These are phyloP conservation scores for Arctopsyche grandis DNA, from an alignment of 1,140 invertebrate genomes.

Conservation along the genomic window DNA sequence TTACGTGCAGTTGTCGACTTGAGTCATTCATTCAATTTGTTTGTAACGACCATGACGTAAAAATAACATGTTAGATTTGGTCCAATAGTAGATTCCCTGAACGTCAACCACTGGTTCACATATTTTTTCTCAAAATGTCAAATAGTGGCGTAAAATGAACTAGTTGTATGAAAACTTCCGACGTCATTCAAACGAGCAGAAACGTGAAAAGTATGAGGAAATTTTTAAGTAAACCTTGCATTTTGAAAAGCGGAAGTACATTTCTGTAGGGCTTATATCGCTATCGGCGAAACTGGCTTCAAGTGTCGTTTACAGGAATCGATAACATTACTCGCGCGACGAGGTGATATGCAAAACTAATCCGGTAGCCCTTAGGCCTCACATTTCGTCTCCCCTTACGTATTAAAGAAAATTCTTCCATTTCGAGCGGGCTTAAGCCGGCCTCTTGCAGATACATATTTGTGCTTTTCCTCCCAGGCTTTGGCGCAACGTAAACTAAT, in stretches of 20 bases:
- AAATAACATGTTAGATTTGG: too few relatives aligned
- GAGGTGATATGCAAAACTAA: slow-evolving; percentile 48
- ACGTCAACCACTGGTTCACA: too few relatives aligned
- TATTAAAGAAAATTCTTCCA: slow-evolving; percentile 42
- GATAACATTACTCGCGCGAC: slow-evolving; percentile 33
- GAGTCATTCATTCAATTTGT: too few relatives aligned
- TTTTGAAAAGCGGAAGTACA: too few relatives aligned
- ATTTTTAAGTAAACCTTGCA: too few relatives aligned
- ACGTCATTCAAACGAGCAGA: neutral
- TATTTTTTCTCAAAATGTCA: too few relatives aligned
- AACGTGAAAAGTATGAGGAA: neutral
- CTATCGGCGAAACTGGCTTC: slow-evolving; percentile 29
- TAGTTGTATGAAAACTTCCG: too few relatives aligned
- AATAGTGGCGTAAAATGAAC: too few relatives aligned
- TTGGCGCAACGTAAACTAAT: slow-evolving; percentile 49
- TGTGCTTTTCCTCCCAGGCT: slow-evolving; percentile 29
- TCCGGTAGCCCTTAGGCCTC: slow-evolving; percentile 35
- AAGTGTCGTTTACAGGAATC: slow-evolving; percentile 35
- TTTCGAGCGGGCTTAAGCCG: slow-evolving; percentile 8
- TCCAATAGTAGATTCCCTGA: too few relatives aligned
- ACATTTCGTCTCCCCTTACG: neutral
- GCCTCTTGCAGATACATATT: slow-evolving; percentile 34
- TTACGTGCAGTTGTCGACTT: too few relatives aligned
- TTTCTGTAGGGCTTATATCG: neutral
- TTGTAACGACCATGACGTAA: too few relatives aligned